phyloP scores from a whole-genome alignment of 2,888 invertebrate species.

The Hydropsyche betteni region DNA sequence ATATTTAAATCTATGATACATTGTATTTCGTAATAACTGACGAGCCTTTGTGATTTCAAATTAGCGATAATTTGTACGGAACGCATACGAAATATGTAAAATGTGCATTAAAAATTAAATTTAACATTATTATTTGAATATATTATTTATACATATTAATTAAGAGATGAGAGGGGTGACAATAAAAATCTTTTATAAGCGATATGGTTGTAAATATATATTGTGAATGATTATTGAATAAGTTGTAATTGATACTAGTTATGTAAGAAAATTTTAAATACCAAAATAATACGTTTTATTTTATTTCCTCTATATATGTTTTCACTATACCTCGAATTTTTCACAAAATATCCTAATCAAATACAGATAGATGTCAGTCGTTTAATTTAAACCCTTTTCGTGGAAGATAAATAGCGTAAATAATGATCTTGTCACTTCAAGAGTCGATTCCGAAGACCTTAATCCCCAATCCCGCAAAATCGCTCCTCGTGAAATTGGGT shows the following conservation, averaged over 20 bases:
- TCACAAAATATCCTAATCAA: neutral
- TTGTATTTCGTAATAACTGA: too few relatives aligned
- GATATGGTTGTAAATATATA: constrained; percentile 48
- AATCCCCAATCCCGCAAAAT: constrained; percentile 18
- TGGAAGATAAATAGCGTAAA: constrained; percentile 15
- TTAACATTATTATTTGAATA: too few relatives aligned
- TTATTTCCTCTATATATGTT: neutral
- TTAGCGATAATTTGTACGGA: too few relatives aligned
- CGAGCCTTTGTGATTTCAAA: too few relatives aligned
- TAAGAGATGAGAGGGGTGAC: constrained; percentile 45
- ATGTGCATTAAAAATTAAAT: too few relatives aligned
- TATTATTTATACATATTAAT: too few relatives aligned
- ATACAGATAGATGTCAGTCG: neutral
- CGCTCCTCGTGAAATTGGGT: constrained; percentile 18
- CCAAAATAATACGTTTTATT: neutral
- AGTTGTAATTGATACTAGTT: constrained; percentile 8
- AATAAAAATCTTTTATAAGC: constrained; percentile 49
- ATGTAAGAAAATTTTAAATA: constrained; percentile 32
- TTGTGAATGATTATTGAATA: constrained; percentile 35
- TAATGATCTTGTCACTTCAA: constrained; percentile 25
- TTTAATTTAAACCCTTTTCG: constrained; percentile 19
- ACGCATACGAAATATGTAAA: too few relatives aligned
- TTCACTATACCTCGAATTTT: neutral
- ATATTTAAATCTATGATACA: too few relatives aligned
- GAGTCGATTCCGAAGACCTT: constrained; percentile 1